phyloP scores from a whole-genome alignment of 1,140 invertebrate species.

The Anoplophora glabripennis region DNA sequence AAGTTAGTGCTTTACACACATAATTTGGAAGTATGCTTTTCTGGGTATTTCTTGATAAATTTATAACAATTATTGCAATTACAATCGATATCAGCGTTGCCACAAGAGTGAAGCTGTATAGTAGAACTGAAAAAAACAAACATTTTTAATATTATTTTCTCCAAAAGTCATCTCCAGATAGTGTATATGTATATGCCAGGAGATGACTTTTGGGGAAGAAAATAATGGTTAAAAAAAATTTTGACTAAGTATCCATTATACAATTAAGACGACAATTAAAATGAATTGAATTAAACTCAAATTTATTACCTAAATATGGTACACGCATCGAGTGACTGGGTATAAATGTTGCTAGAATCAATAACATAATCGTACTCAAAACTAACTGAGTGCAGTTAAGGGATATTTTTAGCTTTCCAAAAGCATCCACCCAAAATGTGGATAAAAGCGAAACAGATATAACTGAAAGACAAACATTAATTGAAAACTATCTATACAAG shows the following conservation, averaged over 20 bases:
- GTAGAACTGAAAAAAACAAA: conserved; percentile 36
- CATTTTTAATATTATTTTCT: conserved; percentile 2
- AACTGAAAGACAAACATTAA: conserved; percentile 36
- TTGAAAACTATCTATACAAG: too few species aligned
- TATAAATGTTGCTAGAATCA: conserved; percentile 32
- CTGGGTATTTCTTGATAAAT: conserved; percentile 34
- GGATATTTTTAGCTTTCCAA: conserved; percentile 37
- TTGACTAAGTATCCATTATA: too few species aligned
- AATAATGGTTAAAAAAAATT: too few species aligned
- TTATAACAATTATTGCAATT: conserved; percentile 38
- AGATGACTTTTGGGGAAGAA: too few species aligned
- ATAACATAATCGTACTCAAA: conserved; percentile 32
- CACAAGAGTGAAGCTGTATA: conserved; percentile 36
- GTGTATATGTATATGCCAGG: too few species aligned
- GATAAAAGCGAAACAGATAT: conserved; percentile 31
- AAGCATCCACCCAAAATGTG: conserved; percentile 42
- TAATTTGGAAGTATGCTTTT: conserved; percentile 28
- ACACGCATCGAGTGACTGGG: conserved; percentile 35
- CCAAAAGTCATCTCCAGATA: too few species aligned
- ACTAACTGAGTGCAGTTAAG: conserved; percentile 38
- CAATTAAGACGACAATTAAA: too few species aligned
- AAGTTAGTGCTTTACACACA: conserved; percentile 32
- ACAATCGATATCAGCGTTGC: conserved; percentile 30
- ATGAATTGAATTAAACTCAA: too few species aligned
- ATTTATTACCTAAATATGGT: conserved; percentile 40